phyloP scores from a whole-genome alignment of 2,113 vertebrate species.

The Tonatia bakeri region DNA sequence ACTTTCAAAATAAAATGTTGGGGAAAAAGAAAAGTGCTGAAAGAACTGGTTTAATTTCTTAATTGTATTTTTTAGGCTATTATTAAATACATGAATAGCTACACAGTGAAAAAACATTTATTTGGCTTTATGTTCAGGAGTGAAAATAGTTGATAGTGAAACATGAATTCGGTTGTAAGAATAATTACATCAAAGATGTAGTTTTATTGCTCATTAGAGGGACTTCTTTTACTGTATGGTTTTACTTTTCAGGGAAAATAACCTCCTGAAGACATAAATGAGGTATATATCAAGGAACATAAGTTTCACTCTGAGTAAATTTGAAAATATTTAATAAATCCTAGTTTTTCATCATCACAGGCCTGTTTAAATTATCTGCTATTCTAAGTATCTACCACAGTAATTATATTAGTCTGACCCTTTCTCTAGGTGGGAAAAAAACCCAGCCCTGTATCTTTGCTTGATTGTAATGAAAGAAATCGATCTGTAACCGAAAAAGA shows the following conservation, averaged over 20 bases:
- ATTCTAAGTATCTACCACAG: neutral
- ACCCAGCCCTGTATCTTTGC: neutral
- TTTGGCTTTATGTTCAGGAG: neutral
- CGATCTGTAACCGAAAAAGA: no score
- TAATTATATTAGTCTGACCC: neutral
- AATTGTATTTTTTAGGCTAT: neutral
- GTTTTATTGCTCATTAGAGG: neutral
- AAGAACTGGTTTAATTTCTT: neutral
- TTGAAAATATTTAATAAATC: constrained; percentile 18
- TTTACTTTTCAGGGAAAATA: neutral
- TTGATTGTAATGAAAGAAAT: constrained; percentile 42
- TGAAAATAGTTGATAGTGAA: neutral
- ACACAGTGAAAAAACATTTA: neutral
- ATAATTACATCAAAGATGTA: neutral
- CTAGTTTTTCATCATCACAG: neutral
- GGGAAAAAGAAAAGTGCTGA: neutral
- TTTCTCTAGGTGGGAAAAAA: neutral
- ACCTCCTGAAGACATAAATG: neutral
- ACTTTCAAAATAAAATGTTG: neutral
- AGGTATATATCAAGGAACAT: neutral
- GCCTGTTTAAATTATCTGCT: neutral
- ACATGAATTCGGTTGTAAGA: neutral
- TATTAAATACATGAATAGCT: neutral
- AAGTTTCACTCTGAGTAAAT: neutral
- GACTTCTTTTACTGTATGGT: neutral